Evolutionary conservation across 2,113 vertebrate species (phyloP).

Genomic region (Micromys minutus): DNA sequence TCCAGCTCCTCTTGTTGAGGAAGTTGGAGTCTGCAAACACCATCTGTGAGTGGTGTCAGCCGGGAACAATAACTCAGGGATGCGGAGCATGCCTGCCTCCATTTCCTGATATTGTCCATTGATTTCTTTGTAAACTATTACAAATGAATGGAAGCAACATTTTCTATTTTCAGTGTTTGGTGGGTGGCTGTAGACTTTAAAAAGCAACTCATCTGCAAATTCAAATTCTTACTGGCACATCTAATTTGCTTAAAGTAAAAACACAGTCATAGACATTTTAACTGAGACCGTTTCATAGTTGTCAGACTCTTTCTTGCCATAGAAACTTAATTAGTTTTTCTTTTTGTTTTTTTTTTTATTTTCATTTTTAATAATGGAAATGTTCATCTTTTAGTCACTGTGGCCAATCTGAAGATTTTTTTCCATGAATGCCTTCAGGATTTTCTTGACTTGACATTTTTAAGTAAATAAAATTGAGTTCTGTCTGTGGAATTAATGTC

Average conservation of each 20-base stretch:
- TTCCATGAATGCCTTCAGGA: neutral
- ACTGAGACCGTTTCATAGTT: neutral
- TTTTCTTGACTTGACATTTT: conserved; percentile 40
- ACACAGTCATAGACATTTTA: conserved; percentile 38
- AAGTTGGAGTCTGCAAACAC: conserved; percentile 63
- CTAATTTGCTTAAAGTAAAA: conserved; percentile 62
- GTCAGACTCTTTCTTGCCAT: conserved; percentile 19
- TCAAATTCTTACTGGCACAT: conserved; percentile 20
- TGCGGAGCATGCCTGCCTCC: conserved; percentile 21
- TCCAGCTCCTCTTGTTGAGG: conserved; percentile 57
- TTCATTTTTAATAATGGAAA: conserved; percentile 19
- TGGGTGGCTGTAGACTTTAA: neutral
- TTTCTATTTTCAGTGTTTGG: conserved; percentile 69
- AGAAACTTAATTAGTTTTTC: neutral
- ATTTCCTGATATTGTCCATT: conserved; percentile 80
- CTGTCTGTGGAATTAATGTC: conserved; percentile 8
- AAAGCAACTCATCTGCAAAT: conserved; percentile 58
- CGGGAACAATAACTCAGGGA: conserved; percentile 64
- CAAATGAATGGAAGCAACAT: conserved; percentile 67
- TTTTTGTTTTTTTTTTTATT: neutral
- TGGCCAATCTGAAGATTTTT: neutral
- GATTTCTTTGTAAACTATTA: conserved; percentile 67
- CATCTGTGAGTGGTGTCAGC: conserved; percentile 68
- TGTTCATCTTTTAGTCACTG: neutral
- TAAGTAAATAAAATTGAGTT: conserved; percentile 42